Conservation (phyloP, 2,113 vertebrate species). For the Grallaria varia region DNA sequence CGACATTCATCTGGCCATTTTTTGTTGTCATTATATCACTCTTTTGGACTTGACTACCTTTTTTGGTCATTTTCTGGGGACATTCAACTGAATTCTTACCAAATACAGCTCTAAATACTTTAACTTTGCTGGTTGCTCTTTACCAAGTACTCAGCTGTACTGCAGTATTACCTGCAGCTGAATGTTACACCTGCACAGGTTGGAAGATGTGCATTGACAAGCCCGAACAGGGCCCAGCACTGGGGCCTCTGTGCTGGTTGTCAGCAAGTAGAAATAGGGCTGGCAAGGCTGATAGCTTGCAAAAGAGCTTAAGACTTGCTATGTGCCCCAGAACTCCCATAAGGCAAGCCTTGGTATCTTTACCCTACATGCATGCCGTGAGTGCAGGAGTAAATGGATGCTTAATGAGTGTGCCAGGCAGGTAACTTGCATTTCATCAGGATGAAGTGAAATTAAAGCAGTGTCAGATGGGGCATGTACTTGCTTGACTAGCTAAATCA, state of each 20-base stretch:
- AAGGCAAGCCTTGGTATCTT: background rate
- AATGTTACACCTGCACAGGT: background rate
- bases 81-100: background rate
- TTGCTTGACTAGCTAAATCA: background rate
- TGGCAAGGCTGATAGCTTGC: background rate
- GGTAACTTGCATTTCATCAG: background rate
- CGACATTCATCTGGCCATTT: background rate
- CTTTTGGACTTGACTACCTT: background rate
- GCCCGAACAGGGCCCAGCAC: background rate
- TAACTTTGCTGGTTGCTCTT: background rate
- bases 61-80: background rate
- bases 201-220: background rate
- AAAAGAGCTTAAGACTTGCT: background rate
- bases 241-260: background rate
- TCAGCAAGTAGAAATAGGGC: background rate
- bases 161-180: background rate
- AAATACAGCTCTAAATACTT: background rate
- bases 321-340: too few relatives aligned
- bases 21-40: background rate
- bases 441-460: background rate
- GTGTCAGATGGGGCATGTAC: background rate
- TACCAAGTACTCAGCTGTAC: background rate
- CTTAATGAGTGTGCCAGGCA: background rate
- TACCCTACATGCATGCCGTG: background rate
- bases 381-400: background rate